Evolutionary conservation across 2,888 invertebrate genomes (phyloP), one percentile per base, ranked within the genome.

Genomic region (Mechanitis mazaeus): DNA sequence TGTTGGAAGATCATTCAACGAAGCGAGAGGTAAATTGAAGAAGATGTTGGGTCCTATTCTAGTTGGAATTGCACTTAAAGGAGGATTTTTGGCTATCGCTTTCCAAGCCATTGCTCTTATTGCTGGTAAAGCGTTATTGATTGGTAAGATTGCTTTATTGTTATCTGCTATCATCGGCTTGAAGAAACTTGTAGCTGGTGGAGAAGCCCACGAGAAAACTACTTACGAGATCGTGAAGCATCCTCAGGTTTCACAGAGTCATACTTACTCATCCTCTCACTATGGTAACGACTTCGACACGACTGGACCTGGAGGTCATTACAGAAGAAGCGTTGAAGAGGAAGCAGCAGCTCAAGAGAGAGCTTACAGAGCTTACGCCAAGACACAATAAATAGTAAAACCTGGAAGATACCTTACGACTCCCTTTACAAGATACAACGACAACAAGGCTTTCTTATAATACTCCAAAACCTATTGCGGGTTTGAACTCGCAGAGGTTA

Each of bases 141-240:
- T 96, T 72, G 95, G 96, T 72, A 96, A 96, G 89, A 94, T 96
- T 78, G 96, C 96, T 38, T 85, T 96, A 42, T 90, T 96, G 62
- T 88, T 96, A 61, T 94, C 95, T 67, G 94, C 94, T 33, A 94
- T 96, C 68, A 93, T 96, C 70, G 96, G 95, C 0, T 85, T 96
- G 59, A 96, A 96, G 89, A 95, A 95, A 73, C 86, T 96, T 45
- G 92, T 96, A 38, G 92, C 93, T 5, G 83, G 87, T 33, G 91
- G 91, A 57, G 94, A 93, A 67, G 92, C 93, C 28, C 92, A 93
- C 64, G 94, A 95, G 74, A 95, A 95, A 81, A 95, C 95, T 0
- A 95, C 95, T 4, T 94, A 95, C 70, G 96, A 96, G 84, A 95
- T 96, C 70, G 94, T 96, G 59, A 96, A 96, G 79, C 94, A 95